phyloP scores from a whole-genome alignment of 2,888 invertebrate genomes.

The Drosophila parthenogenetica region DNA sequence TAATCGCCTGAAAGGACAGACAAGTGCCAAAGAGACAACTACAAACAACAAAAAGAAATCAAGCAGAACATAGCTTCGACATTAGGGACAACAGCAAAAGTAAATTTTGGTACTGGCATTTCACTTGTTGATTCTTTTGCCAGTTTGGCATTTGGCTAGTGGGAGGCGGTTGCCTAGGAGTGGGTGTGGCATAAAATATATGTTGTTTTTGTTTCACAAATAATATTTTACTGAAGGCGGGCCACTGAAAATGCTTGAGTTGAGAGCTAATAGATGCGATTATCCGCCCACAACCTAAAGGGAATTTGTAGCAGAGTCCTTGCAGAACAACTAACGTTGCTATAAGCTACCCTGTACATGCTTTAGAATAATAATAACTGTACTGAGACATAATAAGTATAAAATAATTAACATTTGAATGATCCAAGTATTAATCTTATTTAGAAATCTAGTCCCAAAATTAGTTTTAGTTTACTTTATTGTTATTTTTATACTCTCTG shows the following conservation, averaged over 20 bases:
- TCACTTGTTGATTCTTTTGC: conserved; percentile 55
- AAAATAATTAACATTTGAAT: too few relatives aligned
- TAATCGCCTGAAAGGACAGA: conserved; percentile 33
- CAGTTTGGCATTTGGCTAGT: conserved; percentile 36
- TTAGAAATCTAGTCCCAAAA: too few relatives aligned
- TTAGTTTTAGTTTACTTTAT: too few relatives aligned
- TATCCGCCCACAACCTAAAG: conserved; percentile 67
- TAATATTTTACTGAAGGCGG: conserved; percentile 40
- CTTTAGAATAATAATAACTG: too few relatives aligned
- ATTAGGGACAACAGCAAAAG: conserved; percentile 33
- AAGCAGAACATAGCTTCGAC: conserved; percentile 27
- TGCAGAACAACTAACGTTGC: not conserved
- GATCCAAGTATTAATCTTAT: too few relatives aligned
- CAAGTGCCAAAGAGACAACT: conserved; percentile 1
- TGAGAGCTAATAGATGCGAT: conserved; percentile 75
- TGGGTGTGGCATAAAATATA: conserved; percentile 43
- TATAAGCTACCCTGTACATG: conserved; percentile 12
- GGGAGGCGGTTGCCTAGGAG: conserved; percentile 1
- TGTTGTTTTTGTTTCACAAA: conserved; percentile 44
- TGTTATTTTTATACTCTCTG: too few relatives aligned
- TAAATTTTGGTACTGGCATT: conserved; percentile 39
- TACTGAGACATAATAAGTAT: too few relatives aligned
- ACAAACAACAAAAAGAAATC: conserved; percentile 12
- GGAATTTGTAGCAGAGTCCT: conserved; percentile 31
- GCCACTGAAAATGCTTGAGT: conserved; percentile 41